Evolutionary conservation across 2,797 vertebrate genomes (phyloP), one percentile per base, ranked within the genome.

Genomic region (Coranthus polyacanthus): DNA sequence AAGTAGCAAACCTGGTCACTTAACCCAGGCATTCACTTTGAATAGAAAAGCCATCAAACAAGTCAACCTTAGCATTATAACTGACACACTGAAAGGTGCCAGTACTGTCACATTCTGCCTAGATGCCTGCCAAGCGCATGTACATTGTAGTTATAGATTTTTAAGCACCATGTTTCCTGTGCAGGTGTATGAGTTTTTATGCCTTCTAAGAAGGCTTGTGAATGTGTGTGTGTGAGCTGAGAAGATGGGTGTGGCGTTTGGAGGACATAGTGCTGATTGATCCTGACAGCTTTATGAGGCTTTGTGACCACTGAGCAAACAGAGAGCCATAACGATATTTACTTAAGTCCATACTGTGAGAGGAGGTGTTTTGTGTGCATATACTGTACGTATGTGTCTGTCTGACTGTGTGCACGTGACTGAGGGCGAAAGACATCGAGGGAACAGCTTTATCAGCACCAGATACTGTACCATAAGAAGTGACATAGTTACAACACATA

Each of bases 281-380:
- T 70, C 46, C 70, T 67, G 70, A 79, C 70, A 77, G 62, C 26
- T 79, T 82, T 59, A 77, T 82, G 74, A 81, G 63, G 67, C 68
- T 78, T 69, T 82, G 71, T 68, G 77, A 84, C 57, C 21, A 57
- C 61, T 15, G 72, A 66, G 71, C 62, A 86, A 84, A 89, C 72
- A 77, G 17, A 62, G 32, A 54, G 42, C 77, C 65, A 64, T 79
- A 75, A 80, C 78, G 18, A 84, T 85, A 79, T 89, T 89, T 70
- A 84, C 60, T 59, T 59, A 75, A 74, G 60, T 56, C 59, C 68
- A 59, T 59, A 79, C 17, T 67, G 42, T 68, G 54, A 68, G 67
- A 67, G 29, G 6, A 34, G 46, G 39, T 26, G 39, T 10, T 38
- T 45, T 22, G 71, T 63, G 46, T 62, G 45, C 44, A 50, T 67